A percentile compares a stretch with the other conserved stretches of the same genome.
Evolutionary conservation across 2,888 invertebrate species (phyloP).

Genomic region (Microdon myrmicae): DNA sequence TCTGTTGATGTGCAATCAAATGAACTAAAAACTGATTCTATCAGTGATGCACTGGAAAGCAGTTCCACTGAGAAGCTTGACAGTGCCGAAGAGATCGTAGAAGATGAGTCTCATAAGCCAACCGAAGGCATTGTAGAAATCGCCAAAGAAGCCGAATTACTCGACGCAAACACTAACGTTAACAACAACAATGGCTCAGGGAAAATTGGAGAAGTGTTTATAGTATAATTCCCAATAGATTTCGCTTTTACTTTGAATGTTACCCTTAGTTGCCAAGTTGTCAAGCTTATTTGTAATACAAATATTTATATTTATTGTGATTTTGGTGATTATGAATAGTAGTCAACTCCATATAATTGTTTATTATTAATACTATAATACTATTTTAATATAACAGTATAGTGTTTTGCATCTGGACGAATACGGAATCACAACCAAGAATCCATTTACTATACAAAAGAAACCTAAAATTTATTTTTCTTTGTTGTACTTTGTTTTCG

Average conservation of each 20-base stretch:
- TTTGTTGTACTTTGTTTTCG: background rate
- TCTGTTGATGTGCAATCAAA: constrained; percentile 16
- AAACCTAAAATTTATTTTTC: background rate
- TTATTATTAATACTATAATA: too few relatives aligned
- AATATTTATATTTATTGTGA: too few relatives aligned
- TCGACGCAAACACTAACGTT: constrained; percentile 55
- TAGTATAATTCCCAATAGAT: constrained; percentile 53
- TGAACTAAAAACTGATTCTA: constrained; percentile 17
- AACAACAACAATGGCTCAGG: constrained; percentile 13
- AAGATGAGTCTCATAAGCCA: constrained; percentile 35
- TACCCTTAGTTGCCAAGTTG: too few relatives aligned
- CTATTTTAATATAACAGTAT: too few relatives aligned
- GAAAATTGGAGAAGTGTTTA: constrained; percentile 55
- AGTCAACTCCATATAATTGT: too few relatives aligned
- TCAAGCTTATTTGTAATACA: too few relatives aligned
- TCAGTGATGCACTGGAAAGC: constrained; percentile 12
- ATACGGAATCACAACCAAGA: background rate
- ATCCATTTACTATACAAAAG: background rate
- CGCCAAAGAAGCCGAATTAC: constrained; percentile 63
- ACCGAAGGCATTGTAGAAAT: constrained; percentile 64
- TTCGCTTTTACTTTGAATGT: constrained; percentile 14
- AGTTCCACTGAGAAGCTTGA: constrained; percentile 55
- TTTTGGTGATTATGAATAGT: too few relatives aligned
- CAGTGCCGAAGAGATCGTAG: constrained; percentile 55
- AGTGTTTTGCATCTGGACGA: too few relatives aligned